A percentile compares a stretch with the other conserved stretches of the same genome.
Conservation (phyloP, 2,113 vertebrate species). For the Lontra canadensis region DNA sequence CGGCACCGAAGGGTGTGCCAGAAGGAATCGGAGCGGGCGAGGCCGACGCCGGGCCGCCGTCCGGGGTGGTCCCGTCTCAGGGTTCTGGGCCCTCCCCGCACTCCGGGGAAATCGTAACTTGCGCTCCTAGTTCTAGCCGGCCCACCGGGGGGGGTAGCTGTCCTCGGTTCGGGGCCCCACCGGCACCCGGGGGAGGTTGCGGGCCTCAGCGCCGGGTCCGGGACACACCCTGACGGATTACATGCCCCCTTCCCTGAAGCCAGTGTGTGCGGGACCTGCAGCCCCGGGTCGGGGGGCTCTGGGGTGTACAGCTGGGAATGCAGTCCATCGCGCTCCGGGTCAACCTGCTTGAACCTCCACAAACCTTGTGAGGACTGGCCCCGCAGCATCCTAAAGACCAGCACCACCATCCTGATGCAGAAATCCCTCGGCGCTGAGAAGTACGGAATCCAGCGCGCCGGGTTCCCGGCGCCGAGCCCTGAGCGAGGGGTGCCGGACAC, state of each 20-base stretch:
- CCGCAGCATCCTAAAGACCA: constrained; percentile 66
- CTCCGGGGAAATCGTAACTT: neutral
- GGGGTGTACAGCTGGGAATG: neutral
- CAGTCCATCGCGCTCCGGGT: neutral
- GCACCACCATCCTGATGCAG: neutral
- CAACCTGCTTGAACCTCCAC: neutral
- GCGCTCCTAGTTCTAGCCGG: neutral
- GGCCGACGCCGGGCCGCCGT: neutral
- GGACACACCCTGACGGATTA: neutral
- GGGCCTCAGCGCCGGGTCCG: neutral
- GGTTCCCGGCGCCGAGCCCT: rapidly evolving
- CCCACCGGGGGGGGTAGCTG: neutral
- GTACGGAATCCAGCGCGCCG: neutral
- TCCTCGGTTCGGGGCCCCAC: neutral
- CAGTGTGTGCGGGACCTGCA: neutral
- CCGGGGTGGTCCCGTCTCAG: neutral
- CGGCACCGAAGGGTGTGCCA: neutral
- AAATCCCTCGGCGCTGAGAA: neutral
- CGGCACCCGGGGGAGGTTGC: neutral
- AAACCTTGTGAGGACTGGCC: constrained; percentile 18
- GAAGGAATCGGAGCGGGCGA: neutral
- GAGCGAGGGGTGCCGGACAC: neutral
- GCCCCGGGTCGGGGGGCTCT: neutral
- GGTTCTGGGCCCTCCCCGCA: neutral
- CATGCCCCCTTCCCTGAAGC: neutral